These are phyloP conservation scores for Leptestheria dahalacensis DNA, from an alignment of 1,140 invertebrate genomes.

Conservation along the genomic window DNA sequence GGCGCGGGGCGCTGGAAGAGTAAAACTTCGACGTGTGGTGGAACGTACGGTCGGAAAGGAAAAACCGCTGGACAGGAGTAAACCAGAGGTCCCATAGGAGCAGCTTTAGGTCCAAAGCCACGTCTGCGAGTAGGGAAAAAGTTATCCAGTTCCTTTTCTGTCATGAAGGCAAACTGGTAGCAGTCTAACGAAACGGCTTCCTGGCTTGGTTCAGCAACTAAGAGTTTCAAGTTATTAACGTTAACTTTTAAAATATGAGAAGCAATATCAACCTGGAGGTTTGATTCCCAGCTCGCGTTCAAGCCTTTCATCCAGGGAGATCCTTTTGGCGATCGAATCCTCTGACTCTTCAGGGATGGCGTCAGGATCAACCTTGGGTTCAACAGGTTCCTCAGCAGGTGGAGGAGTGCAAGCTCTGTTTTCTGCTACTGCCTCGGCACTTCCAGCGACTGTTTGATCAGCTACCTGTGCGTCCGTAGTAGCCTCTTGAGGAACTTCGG, in stretches of 20 bases:
- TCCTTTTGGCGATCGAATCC: slow-evolving; percentile 23
- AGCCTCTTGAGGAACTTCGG: background rate
- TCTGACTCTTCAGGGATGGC: too few species aligned
- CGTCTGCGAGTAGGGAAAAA: background rate
- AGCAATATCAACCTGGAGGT: background rate
- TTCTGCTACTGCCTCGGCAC: too few species aligned
- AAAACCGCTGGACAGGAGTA: background rate
- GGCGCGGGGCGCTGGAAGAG: background rate
- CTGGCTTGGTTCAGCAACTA: background rate
- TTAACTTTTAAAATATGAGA: too few species aligned
- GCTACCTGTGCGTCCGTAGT: too few species aligned
- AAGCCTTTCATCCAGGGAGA: slow-evolving; percentile 30
- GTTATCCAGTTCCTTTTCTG: background rate
- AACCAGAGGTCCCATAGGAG: background rate
- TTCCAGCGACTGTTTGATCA: too few species aligned
- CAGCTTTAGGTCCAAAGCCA: slow-evolving; percentile 9
- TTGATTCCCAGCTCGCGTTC: slow-evolving; percentile 29
- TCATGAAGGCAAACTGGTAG: background rate
- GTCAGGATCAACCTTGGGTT: background rate
- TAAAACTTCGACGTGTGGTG: background rate
- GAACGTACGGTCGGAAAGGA: slow-evolving; percentile 1
- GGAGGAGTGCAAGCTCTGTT: background rate
- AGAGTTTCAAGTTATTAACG: too few species aligned
- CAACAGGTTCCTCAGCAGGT: background rate
- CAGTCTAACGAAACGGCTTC: background rate